phyloP scores from a whole-genome alignment of 2,888 invertebrate species.

The Hemithea aestivaria region DNA sequence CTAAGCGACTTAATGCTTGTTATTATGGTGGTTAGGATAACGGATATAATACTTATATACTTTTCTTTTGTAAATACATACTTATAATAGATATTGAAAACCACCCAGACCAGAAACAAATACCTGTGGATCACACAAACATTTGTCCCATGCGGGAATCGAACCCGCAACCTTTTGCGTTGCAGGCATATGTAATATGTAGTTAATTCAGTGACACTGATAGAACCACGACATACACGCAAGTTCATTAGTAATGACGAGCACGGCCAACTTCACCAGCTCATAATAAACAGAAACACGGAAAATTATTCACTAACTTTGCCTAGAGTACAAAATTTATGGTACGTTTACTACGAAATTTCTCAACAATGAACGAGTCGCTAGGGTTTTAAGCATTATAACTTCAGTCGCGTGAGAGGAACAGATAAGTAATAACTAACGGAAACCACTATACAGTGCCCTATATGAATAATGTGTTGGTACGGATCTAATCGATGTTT shows the following conservation, averaged over 20 bases:
- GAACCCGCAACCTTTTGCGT: too few relatives aligned
- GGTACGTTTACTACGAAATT: slow-evolving; percentile 72
- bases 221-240: slow-evolving; percentile 49
- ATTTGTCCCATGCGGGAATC: too few relatives aligned
- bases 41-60: too few relatives aligned
- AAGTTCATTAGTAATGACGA: slow-evolving; percentile 56
- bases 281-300: slow-evolving; percentile 76
- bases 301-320: slow-evolving; percentile 76
- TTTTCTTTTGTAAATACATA: too few relatives aligned
- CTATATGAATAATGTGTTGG: slow-evolving; percentile 3
- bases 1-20: too few relatives aligned
- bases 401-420: slow-evolving; percentile 51
- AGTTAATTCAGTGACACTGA: slow-evolving; percentile 41
- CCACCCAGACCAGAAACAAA: too few relatives aligned
- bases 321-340: slow-evolving; percentile 69
- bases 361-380: slow-evolving; percentile 72
- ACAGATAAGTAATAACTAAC: slow-evolving; percentile 41
- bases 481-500: too few relatives aligned
- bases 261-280: slow-evolving; percentile 62
- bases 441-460: slow-evolving; percentile 19
- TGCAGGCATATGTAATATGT: too few relatives aligned
- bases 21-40: too few relatives aligned
- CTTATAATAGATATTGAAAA: too few relatives aligned
- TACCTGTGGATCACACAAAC: too few relatives aligned
- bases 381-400: slow-evolving; percentile 64